A percentile compares a stretch with the other conserved stretches of the same genome.
phyloP scores from a whole-genome alignment of 2,797 vertebrate genomes.

The Hipposideros larvatus region DNA sequence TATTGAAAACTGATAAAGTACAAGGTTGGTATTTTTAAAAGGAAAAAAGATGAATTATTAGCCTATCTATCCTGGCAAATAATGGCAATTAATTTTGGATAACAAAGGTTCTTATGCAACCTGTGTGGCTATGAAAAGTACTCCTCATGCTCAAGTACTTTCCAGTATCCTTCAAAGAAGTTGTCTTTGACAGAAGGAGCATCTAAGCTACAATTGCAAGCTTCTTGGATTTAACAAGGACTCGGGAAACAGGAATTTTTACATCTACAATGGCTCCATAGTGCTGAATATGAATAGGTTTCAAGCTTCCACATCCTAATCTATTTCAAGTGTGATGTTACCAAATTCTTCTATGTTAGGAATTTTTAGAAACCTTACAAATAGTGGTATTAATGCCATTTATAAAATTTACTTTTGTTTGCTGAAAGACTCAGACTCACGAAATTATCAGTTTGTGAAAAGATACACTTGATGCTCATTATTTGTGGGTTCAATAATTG shows the following conservation, averaged over 20 bases:
- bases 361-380: neutral
- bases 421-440: neutral
- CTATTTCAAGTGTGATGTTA: neutral
- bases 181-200: neutral
- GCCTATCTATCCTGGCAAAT: neutral
- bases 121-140: neutral
- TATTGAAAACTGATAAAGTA: neutral
- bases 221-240: neutral
- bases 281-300: neutral
- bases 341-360: neutral
- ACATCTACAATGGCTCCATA: neutral
- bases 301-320: neutral
- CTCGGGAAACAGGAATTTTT: neutral
- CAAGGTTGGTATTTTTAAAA: neutral
- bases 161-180: neutral
- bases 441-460: neutral
- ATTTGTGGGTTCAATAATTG: neutral
- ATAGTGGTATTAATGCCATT: neutral
- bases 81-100: neutral
- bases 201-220: neutral
- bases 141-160: neutral
- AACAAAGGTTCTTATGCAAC: neutral
- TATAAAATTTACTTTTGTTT: neutral
- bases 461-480: neutral
- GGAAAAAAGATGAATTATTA: conserved; percentile 37